Conservation (phyloP, 2,888 invertebrate species). For the Caenorhabditis imperialis region DNA sequence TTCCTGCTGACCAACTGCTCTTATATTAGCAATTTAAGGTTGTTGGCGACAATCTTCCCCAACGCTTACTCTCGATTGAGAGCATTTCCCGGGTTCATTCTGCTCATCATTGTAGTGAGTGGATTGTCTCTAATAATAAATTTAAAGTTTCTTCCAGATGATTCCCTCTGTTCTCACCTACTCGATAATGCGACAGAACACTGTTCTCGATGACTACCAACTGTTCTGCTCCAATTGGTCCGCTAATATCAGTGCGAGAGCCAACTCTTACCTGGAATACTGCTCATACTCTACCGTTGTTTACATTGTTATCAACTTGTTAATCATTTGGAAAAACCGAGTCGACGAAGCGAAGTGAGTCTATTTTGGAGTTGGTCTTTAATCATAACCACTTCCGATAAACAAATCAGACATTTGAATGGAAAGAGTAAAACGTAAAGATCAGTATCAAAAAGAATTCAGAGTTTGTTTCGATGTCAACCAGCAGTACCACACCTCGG, state of each 20-base stretch:
- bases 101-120: constrained; percentile 36
- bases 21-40: not conserved
- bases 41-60: constrained; percentile 27
- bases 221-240: constrained; percentile 46
- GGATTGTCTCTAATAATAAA: not conserved
- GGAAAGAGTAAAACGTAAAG: too few species aligned
- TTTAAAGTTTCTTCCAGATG: constrained; percentile 15
- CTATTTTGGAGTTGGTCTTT: too few species aligned
- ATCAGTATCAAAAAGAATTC: too few species aligned
- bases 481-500: constrained; percentile 32
- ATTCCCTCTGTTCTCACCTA: constrained; percentile 28
- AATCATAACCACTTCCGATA: too few species aligned
- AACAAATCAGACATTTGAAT: too few species aligned
- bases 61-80: constrained; percentile 19
- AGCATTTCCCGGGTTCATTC: constrained; percentile 24
- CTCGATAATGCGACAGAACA: constrained; percentile 22
- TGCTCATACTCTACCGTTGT: constrained; percentile 31
- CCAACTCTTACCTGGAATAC: constrained; percentile 18
- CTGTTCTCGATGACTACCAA: constrained; percentile 43
- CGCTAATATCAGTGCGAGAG: constrained; percentile 19
- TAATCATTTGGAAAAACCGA: constrained; percentile 27
- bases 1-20: not conserved
- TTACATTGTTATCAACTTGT: constrained; percentile 23
- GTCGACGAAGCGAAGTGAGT: constrained; percentile 22
- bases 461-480: constrained; percentile 32